Conservation (phyloP, 2,888 invertebrate species). For the Fabriciana adippe region DNA sequence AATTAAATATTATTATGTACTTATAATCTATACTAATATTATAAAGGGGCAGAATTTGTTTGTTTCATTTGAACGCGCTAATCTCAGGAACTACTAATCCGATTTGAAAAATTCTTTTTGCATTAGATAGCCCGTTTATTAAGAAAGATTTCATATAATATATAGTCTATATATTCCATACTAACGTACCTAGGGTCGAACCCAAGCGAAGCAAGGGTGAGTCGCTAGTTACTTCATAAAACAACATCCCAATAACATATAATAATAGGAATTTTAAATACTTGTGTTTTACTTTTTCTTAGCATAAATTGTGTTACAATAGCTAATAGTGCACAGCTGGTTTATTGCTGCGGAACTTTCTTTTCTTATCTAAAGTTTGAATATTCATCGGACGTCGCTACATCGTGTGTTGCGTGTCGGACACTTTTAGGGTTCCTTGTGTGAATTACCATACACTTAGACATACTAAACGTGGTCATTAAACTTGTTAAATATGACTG, state of each 20-base stretch:
- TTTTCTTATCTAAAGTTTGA: conserved; percentile 43
- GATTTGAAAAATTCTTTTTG: no score
- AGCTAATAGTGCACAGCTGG: conserved; percentile 32
- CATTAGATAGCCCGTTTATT: no score
- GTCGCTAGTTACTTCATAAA: neutral
- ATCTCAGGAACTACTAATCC: no score
- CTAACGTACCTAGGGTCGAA: no score
- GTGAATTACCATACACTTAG: neutral
- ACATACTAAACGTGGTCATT: neutral
- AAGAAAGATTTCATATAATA: no score
- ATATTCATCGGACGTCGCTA: conserved; percentile 38
- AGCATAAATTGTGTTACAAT: conserved; percentile 28
- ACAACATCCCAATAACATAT: neutral
- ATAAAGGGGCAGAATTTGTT: no score
- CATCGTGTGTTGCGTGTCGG: conserved; percentile 26
- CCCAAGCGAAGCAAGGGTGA: no score
- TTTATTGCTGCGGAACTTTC: conserved; percentile 40
- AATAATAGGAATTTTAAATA: conserved; percentile 4
- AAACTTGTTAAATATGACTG: neutral
- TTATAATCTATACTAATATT: no score
- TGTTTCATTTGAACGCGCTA: no score
- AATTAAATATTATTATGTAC: no score
- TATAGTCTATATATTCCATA: no score
- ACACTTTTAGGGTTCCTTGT: conserved; percentile 17
- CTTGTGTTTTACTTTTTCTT: conserved; percentile 10